Base-by-base conservation (phyloP, 1,140 invertebrate genomes). In the Diuraphis noxia region DNA sequence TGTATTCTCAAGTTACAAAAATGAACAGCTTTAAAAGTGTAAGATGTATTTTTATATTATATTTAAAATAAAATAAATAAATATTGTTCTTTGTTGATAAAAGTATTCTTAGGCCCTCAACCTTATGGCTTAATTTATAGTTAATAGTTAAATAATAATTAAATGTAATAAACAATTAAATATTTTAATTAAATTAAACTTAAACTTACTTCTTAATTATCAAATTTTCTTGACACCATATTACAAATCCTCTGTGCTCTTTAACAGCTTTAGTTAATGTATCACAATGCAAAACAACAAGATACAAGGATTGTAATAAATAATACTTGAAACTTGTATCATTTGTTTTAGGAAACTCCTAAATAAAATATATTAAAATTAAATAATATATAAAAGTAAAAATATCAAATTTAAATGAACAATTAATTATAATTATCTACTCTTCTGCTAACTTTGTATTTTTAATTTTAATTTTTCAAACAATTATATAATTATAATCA, bases 211-310 rank as follows among this genome's bases (percentile, higher is more conserved):
- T 98, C 93, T 97, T 97, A 92, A 99, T 98, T 0, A 99, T 94
- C 36, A 99, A 94, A 94, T 99, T 99, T 94, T 99, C 98, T 94
- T 99, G 98, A 92, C 97, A 98, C 97, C 98, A 99, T 92, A 99
- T 98, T 91, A 99, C 96, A 94, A 99, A 99, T 84, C 98, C 98
- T 93, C 97, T 95, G 93, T 99, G 97, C 93, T 99, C 98, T 93
- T 96, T 96, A 0, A 97, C 96, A 1, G 98, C 97, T 93, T 96
- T 97, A 43, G 96, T 96, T 82, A 99, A 95, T 17, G 98, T 97
- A 94, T 99, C 98, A 8, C 98, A 98, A 93, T 99, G 97, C 4
- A 99, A 95, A 91, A 98, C 97, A 93, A 99, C 95, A 79, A 98
- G 96, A 94, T 99, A 98, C 3, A 99, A 94, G 93, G 98, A 99